A percentile compares a stretch with the other conserved stretches of the same genome.
phyloP scores from a whole-genome alignment of 1,140 invertebrate species.

The Euglossa dilemma region DNA sequence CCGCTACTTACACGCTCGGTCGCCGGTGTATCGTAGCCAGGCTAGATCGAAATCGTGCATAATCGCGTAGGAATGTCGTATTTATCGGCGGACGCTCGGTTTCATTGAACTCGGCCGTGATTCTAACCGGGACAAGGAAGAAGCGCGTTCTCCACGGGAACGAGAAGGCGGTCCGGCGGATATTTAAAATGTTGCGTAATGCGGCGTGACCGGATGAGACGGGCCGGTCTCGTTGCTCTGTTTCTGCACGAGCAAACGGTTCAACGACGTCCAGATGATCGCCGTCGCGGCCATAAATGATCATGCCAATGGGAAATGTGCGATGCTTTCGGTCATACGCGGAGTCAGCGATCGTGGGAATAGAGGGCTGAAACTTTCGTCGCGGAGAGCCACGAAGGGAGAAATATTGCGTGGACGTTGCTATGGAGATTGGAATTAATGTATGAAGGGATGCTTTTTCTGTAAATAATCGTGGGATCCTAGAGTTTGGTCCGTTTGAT shows the following conservation, averaged over 20 bases:
- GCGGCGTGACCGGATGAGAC: slow-evolving; percentile 9
- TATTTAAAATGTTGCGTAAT: slow-evolving; percentile 40
- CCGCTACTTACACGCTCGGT: too few relatives aligned
- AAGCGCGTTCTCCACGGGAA: not conserved
- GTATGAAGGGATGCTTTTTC: not conserved
- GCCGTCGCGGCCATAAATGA: not conserved
- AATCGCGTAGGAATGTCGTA: not conserved
- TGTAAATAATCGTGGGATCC: not conserved
- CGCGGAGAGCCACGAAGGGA: not conserved
- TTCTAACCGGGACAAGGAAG: not conserved
- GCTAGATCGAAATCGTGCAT: not conserved
- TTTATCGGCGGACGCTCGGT: slow-evolving; percentile 1
- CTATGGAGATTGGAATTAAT: not conserved
- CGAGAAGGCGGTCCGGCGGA: not conserved
- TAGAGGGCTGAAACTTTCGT: not conserved
- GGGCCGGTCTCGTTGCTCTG: not conserved
- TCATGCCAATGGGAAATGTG: not conserved
- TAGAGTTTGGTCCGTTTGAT: not conserved
- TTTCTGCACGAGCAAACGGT: not conserved
- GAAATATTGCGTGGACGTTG: not conserved
- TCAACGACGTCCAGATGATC: not conserved
- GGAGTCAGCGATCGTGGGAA: slow-evolving; percentile 7
- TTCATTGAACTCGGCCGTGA: slow-evolving; percentile 35
- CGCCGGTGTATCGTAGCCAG: not conserved
- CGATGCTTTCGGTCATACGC: not conserved